Conservation (phyloP, 2,797 vertebrate genomes). For the Orientallactaga sibirica region DNA sequence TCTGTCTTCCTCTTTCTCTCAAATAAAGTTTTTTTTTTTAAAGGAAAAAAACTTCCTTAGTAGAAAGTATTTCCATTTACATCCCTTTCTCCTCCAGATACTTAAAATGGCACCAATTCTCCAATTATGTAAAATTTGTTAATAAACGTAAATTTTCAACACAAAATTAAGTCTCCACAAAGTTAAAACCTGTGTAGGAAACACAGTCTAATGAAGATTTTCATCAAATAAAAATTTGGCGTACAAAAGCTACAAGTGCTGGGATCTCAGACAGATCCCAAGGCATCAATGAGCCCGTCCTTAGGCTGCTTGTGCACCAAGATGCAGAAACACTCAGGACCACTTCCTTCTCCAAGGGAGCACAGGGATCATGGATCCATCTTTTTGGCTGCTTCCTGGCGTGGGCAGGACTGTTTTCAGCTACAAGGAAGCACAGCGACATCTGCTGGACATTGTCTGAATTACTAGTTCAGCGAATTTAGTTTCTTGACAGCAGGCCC, state of each 20-base stretch:
- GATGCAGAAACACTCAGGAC: background rate
- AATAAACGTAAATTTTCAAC: background rate
- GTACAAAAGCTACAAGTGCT: background rate
- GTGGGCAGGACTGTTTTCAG: background rate
- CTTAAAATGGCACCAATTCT: background rate
- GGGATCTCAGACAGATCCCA: background rate
- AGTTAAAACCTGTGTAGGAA: background rate
- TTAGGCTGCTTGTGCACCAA: background rate
- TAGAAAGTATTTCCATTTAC: background rate
- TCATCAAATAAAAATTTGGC: background rate
- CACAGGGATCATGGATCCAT: too few species aligned
- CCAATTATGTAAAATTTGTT: background rate
- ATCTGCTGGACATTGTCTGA: background rate
- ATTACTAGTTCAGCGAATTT: background rate
- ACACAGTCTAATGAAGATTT: background rate
- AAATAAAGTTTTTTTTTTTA: too few species aligned
- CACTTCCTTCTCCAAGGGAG: too few species aligned
- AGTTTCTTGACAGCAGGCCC: background rate
- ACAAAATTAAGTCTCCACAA: background rate
- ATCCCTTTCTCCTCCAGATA: fast-evolving
- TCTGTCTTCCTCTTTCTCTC: background rate
- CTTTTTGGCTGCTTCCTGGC: too few species aligned
- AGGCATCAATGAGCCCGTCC: background rate
- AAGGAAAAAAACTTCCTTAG: background rate
- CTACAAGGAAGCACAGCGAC: background rate